phyloP scores from a whole-genome alignment of 1,140 invertebrate species.

The Drepana arcuata region DNA sequence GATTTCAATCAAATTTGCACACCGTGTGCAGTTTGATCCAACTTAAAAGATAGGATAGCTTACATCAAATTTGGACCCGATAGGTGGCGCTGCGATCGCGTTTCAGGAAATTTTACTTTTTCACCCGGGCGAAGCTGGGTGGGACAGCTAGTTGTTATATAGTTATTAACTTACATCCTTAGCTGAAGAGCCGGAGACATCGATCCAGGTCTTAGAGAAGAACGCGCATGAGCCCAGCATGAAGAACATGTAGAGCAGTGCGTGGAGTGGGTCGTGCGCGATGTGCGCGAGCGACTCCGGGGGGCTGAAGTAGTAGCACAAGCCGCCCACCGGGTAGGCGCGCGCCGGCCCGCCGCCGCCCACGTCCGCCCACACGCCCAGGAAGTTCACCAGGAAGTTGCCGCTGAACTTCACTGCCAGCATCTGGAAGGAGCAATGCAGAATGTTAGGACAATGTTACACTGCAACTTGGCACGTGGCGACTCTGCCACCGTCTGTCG shows the following conservation, averaged over 20 bases:
- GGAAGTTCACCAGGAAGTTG: constrained; percentile 97
- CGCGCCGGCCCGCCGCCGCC: constrained; percentile 96
- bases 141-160: no score
- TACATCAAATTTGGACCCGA: no score
- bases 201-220: constrained; percentile 99
- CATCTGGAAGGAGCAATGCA: constrained; percentile 92
- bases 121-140: no score
- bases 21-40: no score
- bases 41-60: no score
- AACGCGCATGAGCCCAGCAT: constrained; percentile 99
- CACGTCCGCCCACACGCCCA: constrained; percentile 99
- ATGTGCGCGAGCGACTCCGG: constrained; percentile 98
- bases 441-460: no score
- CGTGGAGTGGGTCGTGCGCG: constrained; percentile 96
- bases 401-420: constrained; percentile 98
- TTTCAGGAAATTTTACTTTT: no score
- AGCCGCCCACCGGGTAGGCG: constrained; percentile 95
- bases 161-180: constrained; percentile 93
- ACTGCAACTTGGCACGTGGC: no score
- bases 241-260: constrained; percentile 97
- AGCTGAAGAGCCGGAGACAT: constrained; percentile 98
- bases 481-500: no score
- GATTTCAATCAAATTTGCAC: no score
- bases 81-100: no score
- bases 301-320: constrained; percentile 99